phyloP scores from a whole-genome alignment of 2,797 vertebrate genomes.

The Thaleichthys pacificus region DNA sequence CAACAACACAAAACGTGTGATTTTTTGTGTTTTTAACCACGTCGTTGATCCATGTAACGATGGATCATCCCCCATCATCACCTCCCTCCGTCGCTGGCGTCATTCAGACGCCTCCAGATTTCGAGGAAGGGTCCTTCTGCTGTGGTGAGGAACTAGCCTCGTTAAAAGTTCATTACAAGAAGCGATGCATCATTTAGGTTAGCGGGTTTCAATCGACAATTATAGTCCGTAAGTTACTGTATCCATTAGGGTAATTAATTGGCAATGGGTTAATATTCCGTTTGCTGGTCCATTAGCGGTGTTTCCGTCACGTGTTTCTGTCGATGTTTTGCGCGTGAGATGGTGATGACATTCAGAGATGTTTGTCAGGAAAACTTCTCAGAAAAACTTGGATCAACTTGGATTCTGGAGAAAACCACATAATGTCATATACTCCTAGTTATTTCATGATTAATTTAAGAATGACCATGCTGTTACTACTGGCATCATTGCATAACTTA shows the following conservation, averaged over 20 bases:
- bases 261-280: slow-evolving; percentile 59
- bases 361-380: too few relatives aligned
- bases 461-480: too few relatives aligned
- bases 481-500: too few relatives aligned
- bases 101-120: slow-evolving; percentile 44
- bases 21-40: too few relatives aligned
- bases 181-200: slow-evolving; percentile 72
- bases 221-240: slow-evolving; percentile 72
- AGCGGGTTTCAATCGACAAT: slow-evolving; percentile 73
- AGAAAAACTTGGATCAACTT: too few relatives aligned
- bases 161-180: slow-evolving; percentile 74
- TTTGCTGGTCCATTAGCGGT: slow-evolving; percentile 57
- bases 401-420: too few relatives aligned
- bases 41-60: too few relatives aligned
- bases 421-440: too few relatives aligned
- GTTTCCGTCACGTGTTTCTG: slow-evolving; percentile 36
- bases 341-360: not conserved
- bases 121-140: slow-evolving; percentile 35
- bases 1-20: too few relatives aligned
- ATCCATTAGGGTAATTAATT: slow-evolving; percentile 75
- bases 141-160: slow-evolving; percentile 59
- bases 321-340: slow-evolving; percentile 38
- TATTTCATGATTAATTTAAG: too few relatives aligned
- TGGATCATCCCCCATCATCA: not conserved
- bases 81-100: slow-evolving; percentile 9